These are phyloP conservation scores for Delia radicum DNA, from an alignment of 1,140 invertebrate species.

Conservation along the genomic window DNA sequence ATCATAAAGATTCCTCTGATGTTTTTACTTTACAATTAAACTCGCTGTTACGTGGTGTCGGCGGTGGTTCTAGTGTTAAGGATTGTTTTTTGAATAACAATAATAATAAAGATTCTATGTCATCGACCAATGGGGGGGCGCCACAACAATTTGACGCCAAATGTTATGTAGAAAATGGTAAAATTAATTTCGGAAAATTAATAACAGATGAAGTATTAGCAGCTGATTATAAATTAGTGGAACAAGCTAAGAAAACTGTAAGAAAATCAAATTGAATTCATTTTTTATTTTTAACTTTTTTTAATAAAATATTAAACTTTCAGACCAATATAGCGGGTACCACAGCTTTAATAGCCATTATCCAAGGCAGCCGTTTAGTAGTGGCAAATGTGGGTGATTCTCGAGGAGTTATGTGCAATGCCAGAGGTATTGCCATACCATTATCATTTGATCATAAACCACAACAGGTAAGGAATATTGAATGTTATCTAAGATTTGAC, in stretches of 20 bases:
- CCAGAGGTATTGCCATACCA: slow-evolving; percentile 83
- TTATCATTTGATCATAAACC: slow-evolving; percentile 96
- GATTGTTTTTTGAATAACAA: slow-evolving; percentile 46
- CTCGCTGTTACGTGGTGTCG: slow-evolving; percentile 38
- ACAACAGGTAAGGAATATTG: slow-evolving; percentile 69
- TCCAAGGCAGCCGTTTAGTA: slow-evolving; percentile 78
- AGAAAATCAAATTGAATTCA: slow-evolving; percentile 21
- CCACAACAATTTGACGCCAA: slow-evolving; percentile 55
- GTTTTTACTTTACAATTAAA: slow-evolving; percentile 49
- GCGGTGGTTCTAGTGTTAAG: slow-evolving; percentile 37
- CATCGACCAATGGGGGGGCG: slow-evolving; percentile 4
- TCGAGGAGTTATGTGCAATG: slow-evolving; percentile 91
- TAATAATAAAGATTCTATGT: slow-evolving; percentile 37
- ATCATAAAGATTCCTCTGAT: slow-evolving; percentile 34
- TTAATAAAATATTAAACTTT: too few relatives aligned
- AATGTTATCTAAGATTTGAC: too few relatives aligned
- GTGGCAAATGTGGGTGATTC: slow-evolving; percentile 97
- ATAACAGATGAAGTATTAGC: slow-evolving; percentile 82
- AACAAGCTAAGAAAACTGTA: slow-evolving; percentile 76
- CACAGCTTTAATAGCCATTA: slow-evolving; percentile 84
- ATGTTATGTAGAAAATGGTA: slow-evolving; percentile 69
- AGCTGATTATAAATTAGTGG: slow-evolving; percentile 75
- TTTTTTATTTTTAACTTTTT: neutral
- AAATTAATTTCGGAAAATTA: slow-evolving; percentile 77
- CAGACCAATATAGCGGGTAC: slow-evolving; percentile 83